Evolutionary conservation across 2,113 vertebrate species (phyloP).

Genomic region (Thamnaconus septentrionalis): DNA sequence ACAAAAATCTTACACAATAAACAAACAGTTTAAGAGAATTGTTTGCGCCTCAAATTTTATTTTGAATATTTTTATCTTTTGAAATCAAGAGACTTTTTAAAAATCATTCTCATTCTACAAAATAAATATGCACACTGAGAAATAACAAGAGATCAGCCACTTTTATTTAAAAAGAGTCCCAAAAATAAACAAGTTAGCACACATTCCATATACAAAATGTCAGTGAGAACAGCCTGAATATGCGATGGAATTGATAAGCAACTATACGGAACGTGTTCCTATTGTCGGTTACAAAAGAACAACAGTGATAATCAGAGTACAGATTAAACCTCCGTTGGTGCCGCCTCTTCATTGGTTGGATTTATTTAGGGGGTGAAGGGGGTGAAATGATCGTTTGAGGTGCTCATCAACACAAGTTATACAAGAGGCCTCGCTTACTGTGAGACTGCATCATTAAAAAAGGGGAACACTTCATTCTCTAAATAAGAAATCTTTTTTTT

Average conservation of each 20-base stretch:
- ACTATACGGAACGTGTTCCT: slow-evolving; percentile 46
- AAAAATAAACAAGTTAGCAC: slow-evolving; percentile 82
- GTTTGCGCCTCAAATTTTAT: too few species aligned
- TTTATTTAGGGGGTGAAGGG: slow-evolving; percentile 12
- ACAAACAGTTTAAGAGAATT: too few species aligned
- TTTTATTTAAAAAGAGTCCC: slow-evolving; percentile 83
- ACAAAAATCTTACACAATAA: too few species aligned
- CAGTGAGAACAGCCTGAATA: slow-evolving; percentile 70
- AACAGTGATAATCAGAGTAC: slow-evolving; percentile 55
- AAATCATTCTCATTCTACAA: too few species aligned
- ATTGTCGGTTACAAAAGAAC: slow-evolving; percentile 56
- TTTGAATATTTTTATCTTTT: too few species aligned
- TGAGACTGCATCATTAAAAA: slow-evolving; percentile 8
- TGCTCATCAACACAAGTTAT: slow-evolving; percentile 29
- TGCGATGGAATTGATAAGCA: slow-evolving; percentile 63
- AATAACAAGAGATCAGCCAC: slow-evolving; percentile 72
- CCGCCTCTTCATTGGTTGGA: slow-evolving; percentile 22
- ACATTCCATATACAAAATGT: slow-evolving; percentile 82
- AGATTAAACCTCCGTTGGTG: slow-evolving; percentile 36
- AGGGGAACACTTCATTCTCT: neutral
- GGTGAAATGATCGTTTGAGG: slow-evolving; percentile 23
- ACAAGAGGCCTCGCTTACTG: slow-evolving; percentile 11
- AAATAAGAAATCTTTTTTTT: slow-evolving; percentile 13
- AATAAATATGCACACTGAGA: slow-evolving; percentile 24
- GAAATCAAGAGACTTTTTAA: too few species aligned